Evolutionary conservation across 2,797 vertebrate species (phyloP).

Genomic region (Hydrophis major): DNA sequence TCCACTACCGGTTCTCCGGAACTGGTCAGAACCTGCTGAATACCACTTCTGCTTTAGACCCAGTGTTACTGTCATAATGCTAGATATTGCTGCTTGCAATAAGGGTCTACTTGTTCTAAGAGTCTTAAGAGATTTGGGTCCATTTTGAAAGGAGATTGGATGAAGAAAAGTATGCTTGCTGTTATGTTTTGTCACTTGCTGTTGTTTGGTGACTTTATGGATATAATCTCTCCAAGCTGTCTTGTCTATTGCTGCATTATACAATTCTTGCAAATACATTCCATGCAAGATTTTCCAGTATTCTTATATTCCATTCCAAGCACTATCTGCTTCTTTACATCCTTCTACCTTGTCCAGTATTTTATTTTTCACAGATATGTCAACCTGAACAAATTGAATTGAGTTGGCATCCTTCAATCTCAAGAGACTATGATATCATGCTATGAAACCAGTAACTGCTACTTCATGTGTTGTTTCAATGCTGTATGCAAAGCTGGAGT

Average conservation of each 20-base stretch:
- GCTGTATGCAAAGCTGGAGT: too few species aligned
- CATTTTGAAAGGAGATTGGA: background rate
- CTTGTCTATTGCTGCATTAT: background rate
- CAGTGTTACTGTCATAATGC: background rate
- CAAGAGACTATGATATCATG: too few species aligned
- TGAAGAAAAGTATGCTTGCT: background rate
- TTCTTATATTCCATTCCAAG: background rate
- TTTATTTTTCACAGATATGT: background rate
- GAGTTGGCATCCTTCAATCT: too few species aligned
- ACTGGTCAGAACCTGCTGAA: too few species aligned
- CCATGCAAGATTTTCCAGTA: background rate
- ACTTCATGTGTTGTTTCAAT: too few species aligned
- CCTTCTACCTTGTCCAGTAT: background rate
- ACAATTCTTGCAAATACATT: background rate
- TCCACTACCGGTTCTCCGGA: too few species aligned
- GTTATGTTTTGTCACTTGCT: background rate
- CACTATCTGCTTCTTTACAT: background rate
- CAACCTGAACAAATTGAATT: background rate
- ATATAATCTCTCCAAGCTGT: background rate
- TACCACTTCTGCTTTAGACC: too few species aligned
- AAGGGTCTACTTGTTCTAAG: too few species aligned
- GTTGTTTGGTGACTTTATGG: background rate
- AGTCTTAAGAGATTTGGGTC: background rate
- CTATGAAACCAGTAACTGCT: too few species aligned
- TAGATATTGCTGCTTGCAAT: background rate